phyloP scores from a whole-genome alignment of 2,888 invertebrate genomes.

The Trichacis sp. region DNA sequence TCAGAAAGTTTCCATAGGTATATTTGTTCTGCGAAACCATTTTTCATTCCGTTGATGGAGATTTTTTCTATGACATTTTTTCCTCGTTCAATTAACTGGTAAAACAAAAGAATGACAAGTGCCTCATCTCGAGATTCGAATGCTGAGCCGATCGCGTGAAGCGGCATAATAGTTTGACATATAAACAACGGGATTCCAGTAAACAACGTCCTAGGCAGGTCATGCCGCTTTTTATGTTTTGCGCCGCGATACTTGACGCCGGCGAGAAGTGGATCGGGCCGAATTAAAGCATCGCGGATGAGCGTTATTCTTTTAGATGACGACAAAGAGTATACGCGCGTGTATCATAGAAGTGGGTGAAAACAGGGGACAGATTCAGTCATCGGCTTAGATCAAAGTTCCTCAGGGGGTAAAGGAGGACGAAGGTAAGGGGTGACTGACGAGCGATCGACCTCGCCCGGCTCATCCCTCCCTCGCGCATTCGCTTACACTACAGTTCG shows the following conservation, averaged over 20 bases:
- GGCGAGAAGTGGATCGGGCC: slow-evolving; percentile 39
- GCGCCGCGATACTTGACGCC: slow-evolving; percentile 41
- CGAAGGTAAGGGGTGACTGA: slow-evolving; percentile 53
- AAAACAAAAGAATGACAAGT: slow-evolving; percentile 42
- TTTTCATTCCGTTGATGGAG: too few species aligned
- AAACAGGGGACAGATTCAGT: slow-evolving; percentile 54
- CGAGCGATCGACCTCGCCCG: slow-evolving; percentile 45
- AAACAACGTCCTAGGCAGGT: slow-evolving; percentile 44
- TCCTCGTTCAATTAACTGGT: slow-evolving; percentile 18
- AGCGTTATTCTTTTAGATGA: slow-evolving; percentile 46
- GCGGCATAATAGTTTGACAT: slow-evolving; percentile 48
- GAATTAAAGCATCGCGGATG: slow-evolving; percentile 47
- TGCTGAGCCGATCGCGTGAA: slow-evolving; percentile 36
- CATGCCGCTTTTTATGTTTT: slow-evolving; percentile 31
- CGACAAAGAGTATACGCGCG: slow-evolving; percentile 44
- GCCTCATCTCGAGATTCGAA: slow-evolving; percentile 45
- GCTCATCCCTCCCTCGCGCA: slow-evolving; percentile 50
- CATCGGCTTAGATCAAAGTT: slow-evolving; percentile 67
- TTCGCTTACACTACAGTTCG: slow-evolving; percentile 64
- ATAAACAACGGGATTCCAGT: slow-evolving; percentile 54
- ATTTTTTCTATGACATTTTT: not conserved
- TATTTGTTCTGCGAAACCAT: too few species aligned
- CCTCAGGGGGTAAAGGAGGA: slow-evolving; percentile 41
- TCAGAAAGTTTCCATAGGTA: too few species aligned
- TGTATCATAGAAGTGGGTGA: slow-evolving; percentile 53